phyloP scores from a whole-genome alignment of 2,113 vertebrate genomes.

The Physeter macrocephalus region DNA sequence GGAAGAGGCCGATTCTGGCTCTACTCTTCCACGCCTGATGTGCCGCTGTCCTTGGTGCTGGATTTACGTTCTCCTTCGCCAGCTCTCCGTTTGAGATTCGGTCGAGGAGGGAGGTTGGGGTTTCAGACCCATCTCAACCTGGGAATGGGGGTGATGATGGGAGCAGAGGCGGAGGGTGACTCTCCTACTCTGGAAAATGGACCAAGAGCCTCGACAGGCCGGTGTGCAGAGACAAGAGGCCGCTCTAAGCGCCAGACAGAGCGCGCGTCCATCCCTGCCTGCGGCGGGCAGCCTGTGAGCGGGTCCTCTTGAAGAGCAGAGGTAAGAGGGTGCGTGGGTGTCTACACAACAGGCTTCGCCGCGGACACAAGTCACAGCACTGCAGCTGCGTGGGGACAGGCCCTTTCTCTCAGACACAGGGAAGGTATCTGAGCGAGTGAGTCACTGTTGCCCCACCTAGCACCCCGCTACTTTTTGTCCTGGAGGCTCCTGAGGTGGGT shows the following conservation, averaged over 20 bases:
- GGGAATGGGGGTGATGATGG: neutral
- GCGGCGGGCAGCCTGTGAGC: neutral
- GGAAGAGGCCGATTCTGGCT: neutral
- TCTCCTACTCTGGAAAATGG: neutral
- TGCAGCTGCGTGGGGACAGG: neutral
- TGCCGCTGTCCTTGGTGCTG: slow-evolving; percentile 39
- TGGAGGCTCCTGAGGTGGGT: neutral
- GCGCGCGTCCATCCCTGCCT: neutral
- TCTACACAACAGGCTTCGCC: slow-evolving; percentile 41
- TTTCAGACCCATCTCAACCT: neutral
- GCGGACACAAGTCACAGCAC: slow-evolving; percentile 31
- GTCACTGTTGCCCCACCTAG: neutral
- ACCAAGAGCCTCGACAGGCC: neutral
- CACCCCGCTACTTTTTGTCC: neutral
- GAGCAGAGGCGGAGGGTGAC: neutral
- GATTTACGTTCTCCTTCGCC: neutral
- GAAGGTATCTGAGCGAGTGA: neutral
- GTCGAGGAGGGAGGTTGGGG: neutral
- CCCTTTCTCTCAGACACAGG: neutral
- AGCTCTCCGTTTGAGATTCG: neutral
- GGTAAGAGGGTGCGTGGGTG: slow-evolving; percentile 23
- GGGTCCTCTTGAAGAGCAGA: neutral
- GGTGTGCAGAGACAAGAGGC: neutral
- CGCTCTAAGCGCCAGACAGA: neutral
- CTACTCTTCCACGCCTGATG: rapidly evolving